A percentile compares a stretch with the other conserved stretches of the same genome.
phyloP scores from a whole-genome alignment of 2,797 vertebrate genomes.

The Amazona ochrocephala region DNA sequence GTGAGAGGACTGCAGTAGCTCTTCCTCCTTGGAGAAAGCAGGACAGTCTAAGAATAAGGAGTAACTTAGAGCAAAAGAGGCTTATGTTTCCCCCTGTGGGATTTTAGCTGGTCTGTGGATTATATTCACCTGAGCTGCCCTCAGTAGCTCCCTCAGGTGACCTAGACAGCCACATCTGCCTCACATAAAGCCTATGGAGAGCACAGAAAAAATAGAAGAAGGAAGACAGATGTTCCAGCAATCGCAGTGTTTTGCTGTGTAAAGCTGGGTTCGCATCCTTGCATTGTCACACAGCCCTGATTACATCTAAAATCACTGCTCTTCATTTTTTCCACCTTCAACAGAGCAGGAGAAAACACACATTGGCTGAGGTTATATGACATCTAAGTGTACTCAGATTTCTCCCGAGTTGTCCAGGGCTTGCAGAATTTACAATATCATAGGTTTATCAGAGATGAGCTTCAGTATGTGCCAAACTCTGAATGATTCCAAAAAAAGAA shows the following conservation, averaged over 20 bases:
- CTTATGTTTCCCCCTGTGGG: accelerated
- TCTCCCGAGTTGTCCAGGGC: not conserved
- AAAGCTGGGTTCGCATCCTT: not conserved
- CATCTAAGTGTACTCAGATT: not conserved
- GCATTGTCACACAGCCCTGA: not conserved
- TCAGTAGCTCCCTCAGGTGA: not conserved
- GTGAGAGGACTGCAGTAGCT: not conserved
- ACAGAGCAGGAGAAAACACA: not conserved
- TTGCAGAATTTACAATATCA: not conserved
- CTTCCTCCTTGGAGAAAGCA: not conserved
- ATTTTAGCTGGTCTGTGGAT: not conserved
- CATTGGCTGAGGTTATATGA: accelerated
- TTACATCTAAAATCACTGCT: not conserved
- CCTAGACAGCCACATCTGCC: not conserved
- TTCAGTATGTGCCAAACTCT: not conserved
- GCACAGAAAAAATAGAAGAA: not conserved
- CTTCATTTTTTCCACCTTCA: not conserved
- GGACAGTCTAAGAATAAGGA: not conserved
- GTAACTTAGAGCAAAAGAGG: not conserved
- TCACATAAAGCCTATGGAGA: not conserved
- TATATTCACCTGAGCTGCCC: not conserved
- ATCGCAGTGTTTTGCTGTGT: not conserved
- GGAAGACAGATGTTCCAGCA: not conserved
- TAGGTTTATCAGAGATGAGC: not conserved
- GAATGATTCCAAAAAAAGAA: not conserved